Conservation (phyloP, 2,113 vertebrate genomes). For the Eptesicus fuscus region DNA sequence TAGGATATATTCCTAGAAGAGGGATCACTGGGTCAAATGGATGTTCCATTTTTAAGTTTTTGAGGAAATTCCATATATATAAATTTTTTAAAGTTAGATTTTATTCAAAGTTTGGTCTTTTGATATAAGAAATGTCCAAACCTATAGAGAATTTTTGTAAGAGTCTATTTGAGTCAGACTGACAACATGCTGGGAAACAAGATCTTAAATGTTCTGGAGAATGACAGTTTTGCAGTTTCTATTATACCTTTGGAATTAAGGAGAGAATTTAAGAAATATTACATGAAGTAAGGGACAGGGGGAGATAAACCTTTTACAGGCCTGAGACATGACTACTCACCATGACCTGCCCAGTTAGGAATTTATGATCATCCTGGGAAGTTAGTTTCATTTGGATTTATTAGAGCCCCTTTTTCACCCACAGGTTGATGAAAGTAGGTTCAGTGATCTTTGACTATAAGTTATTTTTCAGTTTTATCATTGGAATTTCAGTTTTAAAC, state of each 20-base stretch:
- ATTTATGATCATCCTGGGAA: not conserved
- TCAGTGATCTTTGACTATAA: not conserved
- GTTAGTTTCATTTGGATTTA: not conserved
- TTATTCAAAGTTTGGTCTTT: slow-evolving; percentile 13
- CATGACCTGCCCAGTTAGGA: not conserved
- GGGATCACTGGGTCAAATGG: too few species aligned
- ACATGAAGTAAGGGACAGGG: not conserved
- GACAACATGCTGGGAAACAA: not conserved
- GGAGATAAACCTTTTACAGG: not conserved
- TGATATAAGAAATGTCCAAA: not conserved
- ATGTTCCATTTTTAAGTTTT: too few species aligned
- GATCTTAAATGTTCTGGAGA: not conserved
- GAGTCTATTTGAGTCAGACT: not conserved
- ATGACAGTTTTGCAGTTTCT: not conserved
- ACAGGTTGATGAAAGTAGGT: not conserved
- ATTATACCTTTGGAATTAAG: not conserved
- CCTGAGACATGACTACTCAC: not conserved
- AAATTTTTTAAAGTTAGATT: not conserved
- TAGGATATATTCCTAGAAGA: too few species aligned
- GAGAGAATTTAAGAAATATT: not conserved
- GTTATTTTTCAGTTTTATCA: slow-evolving; percentile 6
- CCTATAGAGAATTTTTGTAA: not conserved
- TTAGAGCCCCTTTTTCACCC: not conserved
- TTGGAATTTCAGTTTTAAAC: slow-evolving; percentile 46
- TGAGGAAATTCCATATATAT: not conserved